These are phyloP conservation scores for Volucella bombylans DNA, from an alignment of 2,888 invertebrate genomes.

Conservation along the genomic window DNA sequence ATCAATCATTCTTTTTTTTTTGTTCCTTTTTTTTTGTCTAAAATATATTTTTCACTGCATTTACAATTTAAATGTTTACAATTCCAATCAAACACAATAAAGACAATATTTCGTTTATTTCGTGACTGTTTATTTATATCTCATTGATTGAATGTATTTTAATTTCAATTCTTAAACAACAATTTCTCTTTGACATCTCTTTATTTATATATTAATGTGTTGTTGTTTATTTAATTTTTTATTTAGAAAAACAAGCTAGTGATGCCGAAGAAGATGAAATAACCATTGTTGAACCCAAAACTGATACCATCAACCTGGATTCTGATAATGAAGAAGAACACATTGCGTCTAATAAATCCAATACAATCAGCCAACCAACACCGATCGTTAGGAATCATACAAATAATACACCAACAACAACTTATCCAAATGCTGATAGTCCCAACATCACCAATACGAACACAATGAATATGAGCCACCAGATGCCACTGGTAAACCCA, in stretches of 20 bases:
- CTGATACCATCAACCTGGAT: conserved; percentile 81
- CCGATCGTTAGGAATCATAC: conserved; percentile 44
- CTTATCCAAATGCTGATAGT: neutral
- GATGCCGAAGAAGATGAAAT: conserved; percentile 82
- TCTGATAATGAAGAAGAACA: conserved; percentile 81
- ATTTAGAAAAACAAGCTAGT: conserved; percentile 81
- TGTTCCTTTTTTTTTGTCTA: neutral
- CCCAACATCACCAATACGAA: neutral
- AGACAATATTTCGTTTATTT: conserved; percentile 1
- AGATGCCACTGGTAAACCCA: conserved; percentile 33
- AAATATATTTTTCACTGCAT: neutral
- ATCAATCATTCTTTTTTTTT: neutral
- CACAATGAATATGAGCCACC: neutral
- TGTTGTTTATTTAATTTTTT: too few species aligned
- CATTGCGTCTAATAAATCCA: neutral
- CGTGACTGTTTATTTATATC: neutral
- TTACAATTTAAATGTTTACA: neutral
- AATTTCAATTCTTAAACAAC: neutral
- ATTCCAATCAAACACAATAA: conserved; percentile 10
- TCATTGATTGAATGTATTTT: neutral
- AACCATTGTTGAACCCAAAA: conserved; percentile 82
- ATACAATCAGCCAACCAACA: conserved; percentile 39
- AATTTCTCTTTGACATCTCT: too few species aligned
- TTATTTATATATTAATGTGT: neutral
- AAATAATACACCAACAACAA: conserved; percentile 64